phyloP scores from a whole-genome alignment of 2,113 vertebrate genomes.

The Smithornis capensis region DNA sequence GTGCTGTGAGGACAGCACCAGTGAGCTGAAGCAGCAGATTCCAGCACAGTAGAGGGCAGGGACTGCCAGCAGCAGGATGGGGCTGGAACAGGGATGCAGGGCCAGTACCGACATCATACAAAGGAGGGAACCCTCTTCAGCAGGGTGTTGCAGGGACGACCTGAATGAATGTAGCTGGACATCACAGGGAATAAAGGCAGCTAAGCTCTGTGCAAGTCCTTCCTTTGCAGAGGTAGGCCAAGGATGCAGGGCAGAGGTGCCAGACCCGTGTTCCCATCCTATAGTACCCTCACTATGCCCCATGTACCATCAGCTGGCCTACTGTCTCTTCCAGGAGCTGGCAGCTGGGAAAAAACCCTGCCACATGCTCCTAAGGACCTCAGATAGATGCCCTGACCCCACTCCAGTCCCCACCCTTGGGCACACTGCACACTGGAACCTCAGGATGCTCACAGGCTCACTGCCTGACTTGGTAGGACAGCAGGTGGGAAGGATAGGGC shows the following conservation, averaged over 20 bases:
- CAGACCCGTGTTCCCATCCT: neutral
- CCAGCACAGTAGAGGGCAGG: fast-evolving
- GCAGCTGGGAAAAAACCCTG: neutral
- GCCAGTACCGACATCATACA: fast-evolving
- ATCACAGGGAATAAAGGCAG: neutral
- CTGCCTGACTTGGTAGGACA: neutral
- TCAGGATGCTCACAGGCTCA: neutral
- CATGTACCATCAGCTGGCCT: neutral
- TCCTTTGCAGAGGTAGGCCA: neutral
- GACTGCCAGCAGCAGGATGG: neutral
- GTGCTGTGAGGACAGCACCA: neutral
- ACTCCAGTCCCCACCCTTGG: neutral
- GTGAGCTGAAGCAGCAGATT: neutral
- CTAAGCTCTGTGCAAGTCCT: neutral
- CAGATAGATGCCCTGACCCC: neutral
- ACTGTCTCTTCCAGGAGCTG: neutral
- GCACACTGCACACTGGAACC: neutral
- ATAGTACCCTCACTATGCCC: neutral
- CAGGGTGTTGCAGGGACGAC: neutral
- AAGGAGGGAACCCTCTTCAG: neutral
- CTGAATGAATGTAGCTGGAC: fast-evolving
- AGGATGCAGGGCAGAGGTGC: neutral
- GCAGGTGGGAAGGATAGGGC: neutral
- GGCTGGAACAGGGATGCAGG: neutral
- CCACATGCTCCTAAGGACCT: neutral